A percentile compares a stretch with the other conserved stretches of the same genome.
Conservation (phyloP, 2,113 vertebrate species). For the Chionomys nivalis region DNA sequence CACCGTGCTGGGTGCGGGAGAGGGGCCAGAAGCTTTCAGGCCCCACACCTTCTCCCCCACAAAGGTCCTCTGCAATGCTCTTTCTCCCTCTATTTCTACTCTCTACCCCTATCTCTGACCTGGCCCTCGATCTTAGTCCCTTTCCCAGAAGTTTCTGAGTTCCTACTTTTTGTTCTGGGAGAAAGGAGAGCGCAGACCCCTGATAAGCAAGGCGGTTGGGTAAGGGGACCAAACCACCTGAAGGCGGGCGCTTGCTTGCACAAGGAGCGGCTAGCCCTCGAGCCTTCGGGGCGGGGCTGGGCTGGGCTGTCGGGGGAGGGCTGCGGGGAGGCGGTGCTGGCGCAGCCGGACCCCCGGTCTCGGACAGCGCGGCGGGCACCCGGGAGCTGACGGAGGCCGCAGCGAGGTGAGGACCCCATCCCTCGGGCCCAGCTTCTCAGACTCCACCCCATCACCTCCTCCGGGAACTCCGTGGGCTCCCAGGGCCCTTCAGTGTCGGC, state of each 20-base stretch:
- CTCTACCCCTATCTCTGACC: not conserved
- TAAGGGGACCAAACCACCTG: constrained; percentile 44
- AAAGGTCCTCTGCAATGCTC: not conserved
- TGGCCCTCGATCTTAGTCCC: not conserved
- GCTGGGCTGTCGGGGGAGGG: constrained; percentile 49
- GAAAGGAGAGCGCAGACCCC: not conserved
- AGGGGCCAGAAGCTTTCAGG: accelerated
- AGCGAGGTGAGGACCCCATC: constrained; percentile 75
- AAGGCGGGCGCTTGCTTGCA: constrained; percentile 74
- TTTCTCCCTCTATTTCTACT: not conserved
- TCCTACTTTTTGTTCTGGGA: not conserved
- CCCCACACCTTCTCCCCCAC: not conserved
- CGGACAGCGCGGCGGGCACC: constrained; percentile 13
- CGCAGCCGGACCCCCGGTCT: not conserved
- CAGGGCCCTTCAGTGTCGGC: not conserved
- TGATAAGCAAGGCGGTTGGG: constrained; percentile 67
- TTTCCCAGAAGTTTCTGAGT: not conserved
- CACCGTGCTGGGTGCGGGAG: no score
- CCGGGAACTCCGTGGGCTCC: constrained; percentile 21
- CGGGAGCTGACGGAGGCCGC: constrained; percentile 51
- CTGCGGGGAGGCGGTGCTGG: constrained; percentile 62
- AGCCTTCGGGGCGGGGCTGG: constrained; percentile 26
- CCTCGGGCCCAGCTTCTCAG: constrained; percentile 45
- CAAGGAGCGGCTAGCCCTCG: constrained; percentile 49
- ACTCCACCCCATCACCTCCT: constrained; percentile 65